Percentiles rank a stretch among this genome's conserved stretches.
Conservation (phyloP, 2,888 invertebrate species). For the Eupithecia dodoneata region DNA sequence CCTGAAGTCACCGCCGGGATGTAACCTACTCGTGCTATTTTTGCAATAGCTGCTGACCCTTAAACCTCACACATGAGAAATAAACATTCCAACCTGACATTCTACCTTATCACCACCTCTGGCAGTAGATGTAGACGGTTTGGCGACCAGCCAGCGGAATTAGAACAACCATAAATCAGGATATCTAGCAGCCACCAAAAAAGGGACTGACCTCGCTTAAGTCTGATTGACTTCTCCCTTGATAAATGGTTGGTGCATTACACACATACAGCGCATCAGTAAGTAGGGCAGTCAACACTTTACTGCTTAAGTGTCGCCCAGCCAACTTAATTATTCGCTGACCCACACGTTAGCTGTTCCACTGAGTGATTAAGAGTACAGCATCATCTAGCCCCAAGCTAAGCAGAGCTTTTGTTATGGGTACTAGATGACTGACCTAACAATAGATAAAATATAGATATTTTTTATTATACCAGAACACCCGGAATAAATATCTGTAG, state of each 20-base stretch:
- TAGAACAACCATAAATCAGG: conserved; percentile 69
- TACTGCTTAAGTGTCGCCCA: not conserved
- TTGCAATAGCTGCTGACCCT: not conserved
- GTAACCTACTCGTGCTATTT: not conserved
- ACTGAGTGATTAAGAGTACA: not conserved
- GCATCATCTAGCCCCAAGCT: too few relatives aligned
- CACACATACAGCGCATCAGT: not conserved
- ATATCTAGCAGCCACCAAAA: conserved; percentile 59
- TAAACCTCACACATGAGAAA: not conserved
- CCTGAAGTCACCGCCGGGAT: not conserved
- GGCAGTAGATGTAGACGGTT: conserved; percentile 45
- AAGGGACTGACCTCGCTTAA: conserved; percentile 45
- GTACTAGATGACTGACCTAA: too few relatives aligned
- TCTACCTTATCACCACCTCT: not conserved
- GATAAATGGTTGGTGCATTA: conserved; percentile 26
- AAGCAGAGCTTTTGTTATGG: too few relatives aligned
- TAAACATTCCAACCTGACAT: not conserved
- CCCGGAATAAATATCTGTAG: too few relatives aligned
- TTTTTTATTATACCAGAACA: too few relatives aligned
- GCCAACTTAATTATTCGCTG: not conserved
- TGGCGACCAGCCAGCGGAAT: conserved; percentile 62
- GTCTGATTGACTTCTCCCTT: conserved; percentile 40
- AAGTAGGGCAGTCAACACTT: not conserved
- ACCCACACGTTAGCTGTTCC: not conserved
- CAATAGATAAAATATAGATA: too few relatives aligned